Evolutionary conservation across 2,797 vertebrate species (phyloP), one percentile per base, ranked within the genome.

Genomic region (Australoheros facetus): DNA sequence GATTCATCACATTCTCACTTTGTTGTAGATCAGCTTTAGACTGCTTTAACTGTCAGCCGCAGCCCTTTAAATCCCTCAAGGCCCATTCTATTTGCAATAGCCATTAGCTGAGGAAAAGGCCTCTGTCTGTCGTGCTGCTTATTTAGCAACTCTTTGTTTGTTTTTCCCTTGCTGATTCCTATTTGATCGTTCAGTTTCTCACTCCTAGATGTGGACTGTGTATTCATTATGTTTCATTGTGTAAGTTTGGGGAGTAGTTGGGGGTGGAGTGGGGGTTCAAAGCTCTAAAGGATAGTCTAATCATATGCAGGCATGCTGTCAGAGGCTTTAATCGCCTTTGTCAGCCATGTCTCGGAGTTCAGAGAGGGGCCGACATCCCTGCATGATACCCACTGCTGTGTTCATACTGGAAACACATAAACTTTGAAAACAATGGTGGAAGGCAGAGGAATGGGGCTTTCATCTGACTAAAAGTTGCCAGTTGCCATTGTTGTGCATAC

Each of bases 11-110:
- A 82, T 90, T 90, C 91, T 85, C 88, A 92, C 92, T 92, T 93
- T 92, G 91, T 90, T 93, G 89, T 92, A 89, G 84, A 89, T 92
- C 90, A 89, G 91, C 83, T 90, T 85, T 76, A 70, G 85, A 89
- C 88, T 88, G 84, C 84, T 90, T 92, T 91, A 92, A 92, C 92
- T 93, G 90, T 93, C 92, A 93, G 87, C 81, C 48, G 3, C 81
- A 82, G 85, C 91, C 85, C 87, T 88, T 90, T 88, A 91, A 90
- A 87, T 94, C 93, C 89, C 91, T 74, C 42, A 81, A 86, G 91
- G 83, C 85, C 85, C 80, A 88, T 88, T 92, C 83, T 91, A 88
- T 92, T 92, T 91, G 87, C 89, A 85, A 86, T 85, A 84, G 87
- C 91, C 91, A 92, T 90, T 91, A 93, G 81, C 73, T 4, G 76